phyloP scores from a whole-genome alignment of 1,140 invertebrate genomes.

The Drosophila kohkoa region DNA sequence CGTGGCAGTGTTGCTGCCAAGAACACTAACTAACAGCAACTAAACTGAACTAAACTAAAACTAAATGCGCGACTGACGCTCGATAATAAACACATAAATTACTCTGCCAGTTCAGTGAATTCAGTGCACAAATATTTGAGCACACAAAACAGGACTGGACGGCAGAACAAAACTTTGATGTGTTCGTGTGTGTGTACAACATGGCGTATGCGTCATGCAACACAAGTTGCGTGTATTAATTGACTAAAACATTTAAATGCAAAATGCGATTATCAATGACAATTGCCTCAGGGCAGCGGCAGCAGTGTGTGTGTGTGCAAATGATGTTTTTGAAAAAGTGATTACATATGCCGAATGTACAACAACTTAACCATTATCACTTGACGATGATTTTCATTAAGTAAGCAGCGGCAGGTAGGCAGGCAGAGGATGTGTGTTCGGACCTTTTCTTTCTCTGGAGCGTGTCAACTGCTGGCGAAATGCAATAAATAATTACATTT shows the following conservation, averaged over 20 bases:
- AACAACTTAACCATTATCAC: slow-evolving; percentile 25
- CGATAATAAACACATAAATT: slow-evolving; percentile 75
- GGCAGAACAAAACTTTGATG: neutral
- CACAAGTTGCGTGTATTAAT: slow-evolving; percentile 63
- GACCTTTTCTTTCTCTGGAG: slow-evolving; percentile 1
- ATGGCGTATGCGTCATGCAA: slow-evolving; percentile 62
- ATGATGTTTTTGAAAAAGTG: slow-evolving; percentile 50
- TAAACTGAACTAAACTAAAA: slow-evolving; percentile 42
- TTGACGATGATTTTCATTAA: slow-evolving; percentile 45
- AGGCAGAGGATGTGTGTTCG: neutral
- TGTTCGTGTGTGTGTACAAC: slow-evolving; percentile 41
- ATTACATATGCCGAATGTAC: slow-evolving; percentile 59
- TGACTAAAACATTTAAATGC: slow-evolving; percentile 79
- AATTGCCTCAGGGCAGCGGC: slow-evolving; percentile 38
- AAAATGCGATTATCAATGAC: slow-evolving; percentile 74
- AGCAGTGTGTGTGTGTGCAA: slow-evolving; percentile 7
- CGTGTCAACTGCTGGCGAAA: slow-evolving; percentile 59
- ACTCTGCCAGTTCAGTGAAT: slow-evolving; percentile 52
- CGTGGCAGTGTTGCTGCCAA: slow-evolving; percentile 18
- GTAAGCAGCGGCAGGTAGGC: too few relatives aligned
- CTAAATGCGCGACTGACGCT: slow-evolving; percentile 33
- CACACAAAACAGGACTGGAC: neutral
- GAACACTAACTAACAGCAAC: slow-evolving; percentile 38
- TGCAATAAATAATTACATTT: slow-evolving; percentile 82
- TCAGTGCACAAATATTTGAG: slow-evolving; percentile 54